A percentile compares a stretch with the other conserved stretches of the same genome.
phyloP scores from a whole-genome alignment of 2,888 invertebrate genomes.

The Synergus gifuensis region DNA sequence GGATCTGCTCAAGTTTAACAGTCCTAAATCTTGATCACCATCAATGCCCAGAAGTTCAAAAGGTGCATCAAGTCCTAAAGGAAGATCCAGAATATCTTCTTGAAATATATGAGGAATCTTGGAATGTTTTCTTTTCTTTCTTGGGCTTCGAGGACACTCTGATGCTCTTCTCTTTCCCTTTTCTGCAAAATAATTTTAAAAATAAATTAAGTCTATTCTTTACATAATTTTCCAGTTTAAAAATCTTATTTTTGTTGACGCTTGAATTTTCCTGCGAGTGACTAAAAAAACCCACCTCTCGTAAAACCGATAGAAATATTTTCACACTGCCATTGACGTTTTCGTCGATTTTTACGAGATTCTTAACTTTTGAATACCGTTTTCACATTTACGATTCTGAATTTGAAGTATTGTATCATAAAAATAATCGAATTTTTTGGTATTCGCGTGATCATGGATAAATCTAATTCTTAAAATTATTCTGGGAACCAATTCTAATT shows the following conservation, averaged over 20 bases:
- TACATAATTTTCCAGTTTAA: neutral
- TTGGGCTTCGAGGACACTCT: slow-evolving; percentile 69
- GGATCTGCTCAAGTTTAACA: slow-evolving; percentile 70
- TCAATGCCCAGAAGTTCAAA: slow-evolving; percentile 72
- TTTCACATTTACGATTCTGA: neutral
- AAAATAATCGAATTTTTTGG: neutral
- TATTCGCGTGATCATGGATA: neutral
- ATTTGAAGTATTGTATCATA: neutral
- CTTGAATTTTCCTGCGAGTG: neutral
- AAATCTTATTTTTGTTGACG: neutral
- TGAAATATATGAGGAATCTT: slow-evolving; percentile 66
- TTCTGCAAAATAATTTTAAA: slow-evolving; percentile 56
- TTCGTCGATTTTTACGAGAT: neutral
- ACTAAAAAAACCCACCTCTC: neutral
- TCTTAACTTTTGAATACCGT: neutral
- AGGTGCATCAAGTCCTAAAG: slow-evolving; percentile 66
- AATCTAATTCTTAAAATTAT: neutral
- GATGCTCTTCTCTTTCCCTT: slow-evolving; percentile 69
- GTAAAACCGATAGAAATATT: neutral
- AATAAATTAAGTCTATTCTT: neutral
- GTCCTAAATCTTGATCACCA: slow-evolving; percentile 70
- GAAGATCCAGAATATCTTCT: slow-evolving; percentile 61
- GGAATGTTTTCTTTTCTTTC: slow-evolving; percentile 69
- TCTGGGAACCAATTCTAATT: neutral
- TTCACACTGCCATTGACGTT: neutral